Evolutionary conservation across 2,113 vertebrate genomes (phyloP).

Genomic region (Malurus elegans): DNA sequence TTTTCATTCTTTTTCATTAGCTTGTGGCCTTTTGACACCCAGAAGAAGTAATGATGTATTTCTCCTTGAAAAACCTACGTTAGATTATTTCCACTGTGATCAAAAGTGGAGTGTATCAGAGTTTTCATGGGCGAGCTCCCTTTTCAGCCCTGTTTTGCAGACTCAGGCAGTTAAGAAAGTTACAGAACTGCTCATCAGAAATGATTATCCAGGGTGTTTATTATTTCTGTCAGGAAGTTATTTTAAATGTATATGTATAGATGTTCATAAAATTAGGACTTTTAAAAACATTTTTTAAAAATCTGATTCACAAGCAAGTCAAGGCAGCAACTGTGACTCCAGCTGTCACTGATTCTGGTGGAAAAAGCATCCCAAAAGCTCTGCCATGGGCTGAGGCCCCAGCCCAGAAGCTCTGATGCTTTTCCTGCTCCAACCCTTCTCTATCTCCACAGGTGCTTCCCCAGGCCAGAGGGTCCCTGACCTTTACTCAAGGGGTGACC

Average conservation of each 20-base stretch:
- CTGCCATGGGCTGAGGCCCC: background rate
- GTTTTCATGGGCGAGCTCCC: background rate
- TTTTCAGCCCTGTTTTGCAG: background rate
- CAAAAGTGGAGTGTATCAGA: conserved; percentile 2
- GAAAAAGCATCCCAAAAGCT: background rate
- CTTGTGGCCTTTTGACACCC: conserved; percentile 40
- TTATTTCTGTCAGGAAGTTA: background rate
- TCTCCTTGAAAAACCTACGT: conserved; percentile 35
- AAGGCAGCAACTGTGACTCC: background rate
- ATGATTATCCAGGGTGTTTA: background rate
- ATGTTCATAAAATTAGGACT: background rate
- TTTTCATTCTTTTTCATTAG: conserved; percentile 49
- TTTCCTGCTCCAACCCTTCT: background rate
- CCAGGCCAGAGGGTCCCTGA: background rate
- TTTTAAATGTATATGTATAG: background rate
- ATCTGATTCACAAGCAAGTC: background rate
- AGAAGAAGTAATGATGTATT: conserved; percentile 16
- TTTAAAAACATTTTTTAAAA: accelerated
- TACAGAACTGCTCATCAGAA: conserved; percentile 12
- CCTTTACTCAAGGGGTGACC: background rate
- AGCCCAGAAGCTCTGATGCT: background rate
- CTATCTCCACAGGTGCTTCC: background rate
- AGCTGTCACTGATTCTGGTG: background rate
- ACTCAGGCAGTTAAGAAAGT: background rate
- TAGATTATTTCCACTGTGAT: conserved; percentile 34